These are phyloP conservation scores for Caenorhabditis afra DNA, from an alignment of 2,888 invertebrate species.

Conservation along the genomic window DNA sequence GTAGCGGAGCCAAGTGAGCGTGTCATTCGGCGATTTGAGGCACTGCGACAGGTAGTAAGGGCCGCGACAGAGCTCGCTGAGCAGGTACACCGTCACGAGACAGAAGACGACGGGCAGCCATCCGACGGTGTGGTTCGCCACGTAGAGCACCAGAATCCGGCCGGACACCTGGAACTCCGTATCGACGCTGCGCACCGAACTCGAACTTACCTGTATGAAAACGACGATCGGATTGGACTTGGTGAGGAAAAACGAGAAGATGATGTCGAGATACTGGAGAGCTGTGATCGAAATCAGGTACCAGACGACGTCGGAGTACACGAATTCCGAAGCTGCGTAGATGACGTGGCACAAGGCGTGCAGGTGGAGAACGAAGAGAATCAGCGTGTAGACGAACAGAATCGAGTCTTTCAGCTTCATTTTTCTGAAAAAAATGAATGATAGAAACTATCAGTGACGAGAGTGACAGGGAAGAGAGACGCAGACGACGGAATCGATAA, in stretches of 20 bases:
- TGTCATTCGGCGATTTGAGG: neutral
- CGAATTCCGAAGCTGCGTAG: neutral
- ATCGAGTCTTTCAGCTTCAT: slow-evolving; percentile 6
- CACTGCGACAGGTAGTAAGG: slow-evolving; percentile 88
- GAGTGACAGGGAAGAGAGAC: slow-evolving; percentile 25
- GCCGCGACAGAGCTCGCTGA: slow-evolving; percentile 83
- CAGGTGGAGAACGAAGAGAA: slow-evolving; percentile 21
- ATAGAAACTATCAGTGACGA: neutral
- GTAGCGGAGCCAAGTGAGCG: slow-evolving; percentile 92
- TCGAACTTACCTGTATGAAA: slow-evolving; percentile 29
- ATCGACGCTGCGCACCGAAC: slow-evolving; percentile 8
- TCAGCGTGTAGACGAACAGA: slow-evolving; percentile 25
- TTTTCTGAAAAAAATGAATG: slow-evolving; percentile 7
- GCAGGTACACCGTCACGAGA: slow-evolving; percentile 51
- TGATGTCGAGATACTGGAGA: slow-evolving; percentile 51
- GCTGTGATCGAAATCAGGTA: slow-evolving; percentile 38
- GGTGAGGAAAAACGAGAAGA: slow-evolving; percentile 31
- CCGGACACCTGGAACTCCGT: slow-evolving; percentile 57
- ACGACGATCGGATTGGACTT: slow-evolving; percentile 28
- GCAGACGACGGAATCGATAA: neutral
- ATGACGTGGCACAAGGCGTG: neutral
- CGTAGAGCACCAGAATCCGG: slow-evolving; percentile 52
- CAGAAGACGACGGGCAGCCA: slow-evolving; percentile 6
- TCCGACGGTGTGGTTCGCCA: slow-evolving; percentile 20
- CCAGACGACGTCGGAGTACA: neutral